Percentiles rank a stretch among this genome's conserved stretches.
phyloP scores from a whole-genome alignment of 1,140 invertebrate species.

The Drosophila subobscura region DNA sequence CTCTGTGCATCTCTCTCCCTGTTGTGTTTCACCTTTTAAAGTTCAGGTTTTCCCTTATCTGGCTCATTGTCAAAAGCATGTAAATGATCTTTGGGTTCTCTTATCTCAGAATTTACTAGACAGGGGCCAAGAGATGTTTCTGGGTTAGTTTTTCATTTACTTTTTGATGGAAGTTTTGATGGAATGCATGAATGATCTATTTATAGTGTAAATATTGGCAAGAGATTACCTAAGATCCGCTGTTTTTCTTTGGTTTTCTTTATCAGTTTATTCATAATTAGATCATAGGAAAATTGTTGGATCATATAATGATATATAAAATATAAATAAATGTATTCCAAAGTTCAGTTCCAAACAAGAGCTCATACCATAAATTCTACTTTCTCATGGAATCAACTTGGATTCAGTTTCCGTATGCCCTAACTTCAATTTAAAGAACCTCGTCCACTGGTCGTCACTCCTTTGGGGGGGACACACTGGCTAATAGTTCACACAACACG shows the following conservation, averaged over 20 bases:
- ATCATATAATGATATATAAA: no score
- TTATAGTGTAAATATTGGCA: no score
- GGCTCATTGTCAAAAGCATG: conserved; percentile 9
- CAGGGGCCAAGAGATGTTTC: not conserved
- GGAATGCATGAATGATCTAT: no score
- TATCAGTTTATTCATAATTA: no score
- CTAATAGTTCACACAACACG: conserved; percentile 41
- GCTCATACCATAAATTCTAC: no score
- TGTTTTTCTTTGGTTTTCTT: no score
- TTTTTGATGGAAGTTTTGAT: not conserved
- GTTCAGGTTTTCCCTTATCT: conserved; percentile 38
- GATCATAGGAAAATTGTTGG: no score
- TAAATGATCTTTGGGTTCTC: conserved; percentile 36
- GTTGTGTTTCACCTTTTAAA: not conserved
- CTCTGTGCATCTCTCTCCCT: not conserved
- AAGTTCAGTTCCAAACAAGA: no score
- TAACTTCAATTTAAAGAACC: conserved; percentile 28
- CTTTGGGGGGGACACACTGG: conserved; percentile 16
- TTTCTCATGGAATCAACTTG: no score
- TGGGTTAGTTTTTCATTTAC: conserved; percentile 5
- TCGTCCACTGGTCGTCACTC: not conserved
- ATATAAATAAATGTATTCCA: no score
- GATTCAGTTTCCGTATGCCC: not conserved
- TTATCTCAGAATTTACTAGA: conserved; percentile 23
- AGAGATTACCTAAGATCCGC: no score